These are phyloP conservation scores for Oxyteleia sp. DNA, from an alignment of 2,888 invertebrate genomes.

Conservation along the genomic window DNA sequence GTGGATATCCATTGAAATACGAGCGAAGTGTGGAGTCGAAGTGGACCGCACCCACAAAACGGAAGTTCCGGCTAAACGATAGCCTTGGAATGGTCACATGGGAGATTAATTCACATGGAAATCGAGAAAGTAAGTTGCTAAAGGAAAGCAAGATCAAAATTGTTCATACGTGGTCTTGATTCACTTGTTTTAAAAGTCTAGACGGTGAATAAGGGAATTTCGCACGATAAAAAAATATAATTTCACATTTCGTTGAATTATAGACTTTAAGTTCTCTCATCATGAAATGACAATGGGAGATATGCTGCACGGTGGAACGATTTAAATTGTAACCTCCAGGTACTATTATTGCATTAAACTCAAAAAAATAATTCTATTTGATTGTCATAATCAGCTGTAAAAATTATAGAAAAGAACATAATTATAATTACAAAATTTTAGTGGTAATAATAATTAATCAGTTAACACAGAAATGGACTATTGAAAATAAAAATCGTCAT, in stretches of 20 bases:
- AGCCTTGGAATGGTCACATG: conserved; percentile 59
- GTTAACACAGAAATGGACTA: no score
- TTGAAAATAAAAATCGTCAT: no score
- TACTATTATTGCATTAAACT: background rate
- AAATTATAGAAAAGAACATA: no score
- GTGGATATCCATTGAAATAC: conserved; percentile 58
- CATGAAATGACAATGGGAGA: background rate
- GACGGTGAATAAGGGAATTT: conserved; percentile 20
- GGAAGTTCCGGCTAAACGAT: conserved; percentile 69
- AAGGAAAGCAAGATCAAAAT: conserved; percentile 52
- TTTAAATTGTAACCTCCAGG: background rate
- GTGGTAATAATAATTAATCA: no score
- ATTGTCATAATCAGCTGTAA: no score
- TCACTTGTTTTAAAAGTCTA: conserved; percentile 22
- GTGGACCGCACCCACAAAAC: conserved; percentile 65
- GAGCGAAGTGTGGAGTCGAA: conserved; percentile 48
- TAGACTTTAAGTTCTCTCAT: background rate
- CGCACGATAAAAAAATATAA: background rate
- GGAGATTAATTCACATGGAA: conserved; percentile 59
- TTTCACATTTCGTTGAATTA: conserved; percentile 16
- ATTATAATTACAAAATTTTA: no score
- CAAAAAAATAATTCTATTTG: background rate
- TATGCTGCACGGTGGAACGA: background rate
- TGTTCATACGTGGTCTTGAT: conserved; percentile 24
- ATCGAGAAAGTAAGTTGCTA: conserved; percentile 49